phyloP scores from a whole-genome alignment of 2,113 vertebrate species.

The Cairina moschata region DNA sequence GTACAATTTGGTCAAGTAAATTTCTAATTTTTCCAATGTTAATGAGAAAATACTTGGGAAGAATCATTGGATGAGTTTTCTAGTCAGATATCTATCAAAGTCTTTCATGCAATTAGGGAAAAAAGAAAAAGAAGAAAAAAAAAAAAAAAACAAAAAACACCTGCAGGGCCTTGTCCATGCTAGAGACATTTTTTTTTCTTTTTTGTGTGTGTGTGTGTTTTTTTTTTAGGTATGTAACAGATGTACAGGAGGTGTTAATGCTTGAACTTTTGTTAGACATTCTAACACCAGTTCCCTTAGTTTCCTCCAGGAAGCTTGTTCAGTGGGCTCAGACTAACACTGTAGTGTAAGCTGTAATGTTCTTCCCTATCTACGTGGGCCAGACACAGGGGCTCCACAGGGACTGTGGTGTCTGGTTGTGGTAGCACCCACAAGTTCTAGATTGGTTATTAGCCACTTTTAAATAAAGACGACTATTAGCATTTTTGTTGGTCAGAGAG shows the following conservation, averaged over 20 bases:
- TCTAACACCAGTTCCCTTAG: background rate
- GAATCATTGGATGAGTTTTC: background rate
- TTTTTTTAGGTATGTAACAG: background rate
- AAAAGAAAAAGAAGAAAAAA: background rate
- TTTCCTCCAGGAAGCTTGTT: background rate
- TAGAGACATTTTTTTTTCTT: background rate
- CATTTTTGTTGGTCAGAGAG: background rate
- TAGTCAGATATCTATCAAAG: background rate
- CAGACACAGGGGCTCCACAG: background rate
- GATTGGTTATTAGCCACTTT: accelerated
- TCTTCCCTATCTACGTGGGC: background rate
- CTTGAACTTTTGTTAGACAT: background rate
- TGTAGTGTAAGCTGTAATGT: background rate
- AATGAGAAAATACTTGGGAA: background rate
- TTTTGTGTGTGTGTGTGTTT: too few species aligned
- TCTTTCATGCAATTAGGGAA: background rate
- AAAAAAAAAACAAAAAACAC: too few species aligned
- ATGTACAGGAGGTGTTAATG: background rate
- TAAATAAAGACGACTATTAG: background rate
- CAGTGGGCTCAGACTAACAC: background rate
- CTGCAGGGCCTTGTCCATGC: background rate
- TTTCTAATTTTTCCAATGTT: background rate
- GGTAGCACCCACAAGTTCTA: background rate
- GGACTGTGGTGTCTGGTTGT: background rate
- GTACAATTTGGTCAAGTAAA: background rate